phyloP scores from a whole-genome alignment of 1,140 invertebrate species.

The Drosophila novamexicana region DNA sequence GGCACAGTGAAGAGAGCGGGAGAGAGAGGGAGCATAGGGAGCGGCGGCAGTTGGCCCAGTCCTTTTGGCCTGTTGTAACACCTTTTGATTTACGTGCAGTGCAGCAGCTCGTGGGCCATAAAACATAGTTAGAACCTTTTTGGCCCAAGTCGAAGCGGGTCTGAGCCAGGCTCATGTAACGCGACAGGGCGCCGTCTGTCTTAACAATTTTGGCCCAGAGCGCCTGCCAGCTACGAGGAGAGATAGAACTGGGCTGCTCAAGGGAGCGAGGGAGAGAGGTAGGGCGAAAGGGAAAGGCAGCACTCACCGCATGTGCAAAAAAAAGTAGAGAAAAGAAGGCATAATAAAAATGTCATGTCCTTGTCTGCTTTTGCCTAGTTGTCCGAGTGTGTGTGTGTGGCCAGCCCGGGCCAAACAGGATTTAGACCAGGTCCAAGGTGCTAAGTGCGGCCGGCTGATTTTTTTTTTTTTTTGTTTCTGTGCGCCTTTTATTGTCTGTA shows the following conservation, averaged over 20 bases:
- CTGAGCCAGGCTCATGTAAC: constrained; percentile 49
- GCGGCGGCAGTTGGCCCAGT: constrained; percentile 16
- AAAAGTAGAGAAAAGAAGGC: constrained; percentile 31
- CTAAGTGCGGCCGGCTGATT: constrained; percentile 70
- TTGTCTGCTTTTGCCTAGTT: constrained; percentile 53
- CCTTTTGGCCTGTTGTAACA: constrained; percentile 59
- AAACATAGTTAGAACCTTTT: constrained; percentile 68
- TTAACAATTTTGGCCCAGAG: constrained; percentile 17
- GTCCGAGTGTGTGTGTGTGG: constrained; percentile 35
- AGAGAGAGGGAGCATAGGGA: background rate
- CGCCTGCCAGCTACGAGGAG: constrained; percentile 5
- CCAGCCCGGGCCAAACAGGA: constrained; percentile 48
- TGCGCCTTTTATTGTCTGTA: constrained; percentile 70
- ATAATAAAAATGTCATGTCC: constrained; percentile 81
- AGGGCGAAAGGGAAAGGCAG: background rate
- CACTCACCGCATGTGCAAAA: constrained; percentile 39
- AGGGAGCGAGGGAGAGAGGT: background rate
- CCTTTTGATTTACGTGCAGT: constrained; percentile 74
- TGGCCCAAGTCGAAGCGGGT: constrained; percentile 48
- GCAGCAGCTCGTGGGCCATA: constrained; percentile 54
- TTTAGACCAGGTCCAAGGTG: constrained; percentile 51
- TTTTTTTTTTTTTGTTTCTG: constrained; percentile 12
- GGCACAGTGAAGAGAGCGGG: background rate
- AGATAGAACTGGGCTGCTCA: background rate
- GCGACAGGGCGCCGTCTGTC: constrained; percentile 68